Evolutionary conservation across 92 coral and sea anemone species (phyloP), one percentile per base, ranked within the genome.

Genomic region (Porites evermanni): DNA sequence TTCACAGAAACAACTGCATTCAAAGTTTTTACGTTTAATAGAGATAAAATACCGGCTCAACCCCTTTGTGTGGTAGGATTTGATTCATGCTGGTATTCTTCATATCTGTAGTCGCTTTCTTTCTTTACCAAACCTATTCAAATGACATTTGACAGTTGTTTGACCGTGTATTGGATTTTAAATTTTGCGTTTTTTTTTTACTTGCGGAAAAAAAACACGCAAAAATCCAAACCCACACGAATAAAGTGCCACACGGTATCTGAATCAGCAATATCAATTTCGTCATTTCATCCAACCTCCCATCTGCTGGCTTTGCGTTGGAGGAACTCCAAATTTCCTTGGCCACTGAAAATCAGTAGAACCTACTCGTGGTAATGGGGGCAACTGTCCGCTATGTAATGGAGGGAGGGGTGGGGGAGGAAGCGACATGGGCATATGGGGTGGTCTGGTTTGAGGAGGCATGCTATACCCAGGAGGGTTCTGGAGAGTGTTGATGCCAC

Each of bases 241-340:
- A 12, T 59, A 12, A 70, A 13, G 9, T 12, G 18, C 14, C 52
- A 38, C 14, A 70, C 17, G 9, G 19, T 18, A 29, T 12, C 44
- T 2, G 1, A 4, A 50, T 10, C 12, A 10, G 29, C 3, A 11
- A 58, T 12, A 4, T 9, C 71, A 10, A 70, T 9, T 19, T 59
- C 24, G 84, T 87, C 91, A 91, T 16, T 97, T 91, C 98, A 97
- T 95, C 99, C 99, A 97, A 3, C 99, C 99, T 63, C 98, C 98
- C 95, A 91, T 89, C 64, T 91, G 92, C 21, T 83, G 95, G 74
- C 84, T 95, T 81, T 88, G 96, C 18, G 92, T 52, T 12, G 93
- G 97, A 64, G 95, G 98, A 44, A 89, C 95, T 58, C 91, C 92
- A 79, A 86, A 94, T 87, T 94, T 95, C 79, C 93, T 88, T 20